Evolutionary conservation across 2,797 vertebrate species (phyloP).

Genomic region (Pipistrellus kuhlii): DNA sequence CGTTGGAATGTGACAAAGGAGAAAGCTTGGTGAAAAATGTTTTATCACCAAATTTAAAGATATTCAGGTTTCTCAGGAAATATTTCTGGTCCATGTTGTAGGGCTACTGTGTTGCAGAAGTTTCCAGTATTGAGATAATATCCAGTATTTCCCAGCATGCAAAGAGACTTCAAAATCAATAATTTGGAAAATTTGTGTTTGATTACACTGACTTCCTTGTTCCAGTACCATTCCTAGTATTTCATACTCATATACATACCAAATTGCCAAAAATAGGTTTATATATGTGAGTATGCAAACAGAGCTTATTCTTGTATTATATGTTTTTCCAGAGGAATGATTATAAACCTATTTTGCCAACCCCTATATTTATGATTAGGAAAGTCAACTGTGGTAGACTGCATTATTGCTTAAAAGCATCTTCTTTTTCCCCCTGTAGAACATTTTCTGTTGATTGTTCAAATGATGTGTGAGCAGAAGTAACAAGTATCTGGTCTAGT

Average conservation of each 20-base stretch:
- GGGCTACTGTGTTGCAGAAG: not conserved
- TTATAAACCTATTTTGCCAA: not conserved
- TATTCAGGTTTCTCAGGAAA: not conserved
- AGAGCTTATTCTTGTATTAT: not conserved
- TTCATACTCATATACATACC: not conserved
- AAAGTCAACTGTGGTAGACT: not conserved
- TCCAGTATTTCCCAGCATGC: not conserved
- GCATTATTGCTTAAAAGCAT: not conserved
- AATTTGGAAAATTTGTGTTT: not conserved
- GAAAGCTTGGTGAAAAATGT: not conserved
- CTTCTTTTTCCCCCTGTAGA: not conserved
- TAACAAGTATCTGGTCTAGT: not conserved
- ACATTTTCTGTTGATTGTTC: not conserved
- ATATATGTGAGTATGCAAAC: not conserved
- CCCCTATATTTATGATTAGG: not conserved
- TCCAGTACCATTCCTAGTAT: too few species aligned
- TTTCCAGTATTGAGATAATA: not conserved
- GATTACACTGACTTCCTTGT: not conserved
- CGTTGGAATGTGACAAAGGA: not conserved
- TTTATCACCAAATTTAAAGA: slow-evolving; percentile 23
- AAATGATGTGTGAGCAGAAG: not conserved
- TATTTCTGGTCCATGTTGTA: not conserved
- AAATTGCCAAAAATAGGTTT: not conserved
- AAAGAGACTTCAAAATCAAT: not conserved
- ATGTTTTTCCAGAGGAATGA: not conserved